These are phyloP conservation scores for Tetrao urogallus DNA, from an alignment of 2,113 vertebrate species.

Conservation along the genomic window DNA sequence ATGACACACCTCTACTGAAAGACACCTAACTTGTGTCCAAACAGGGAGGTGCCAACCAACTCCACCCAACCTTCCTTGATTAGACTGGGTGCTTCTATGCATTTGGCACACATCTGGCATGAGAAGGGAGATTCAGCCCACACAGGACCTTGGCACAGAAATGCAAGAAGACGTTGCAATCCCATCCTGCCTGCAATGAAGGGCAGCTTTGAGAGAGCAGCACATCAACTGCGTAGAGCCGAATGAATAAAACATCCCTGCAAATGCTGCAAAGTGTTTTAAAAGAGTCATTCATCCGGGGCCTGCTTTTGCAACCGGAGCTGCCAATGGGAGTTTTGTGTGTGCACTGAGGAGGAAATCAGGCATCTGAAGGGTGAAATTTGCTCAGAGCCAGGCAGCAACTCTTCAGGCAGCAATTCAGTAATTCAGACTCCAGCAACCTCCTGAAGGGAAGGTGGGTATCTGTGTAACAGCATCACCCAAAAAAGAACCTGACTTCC, in stretches of 20 bases:
- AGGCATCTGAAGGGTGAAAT: background rate
- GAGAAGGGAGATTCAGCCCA: background rate
- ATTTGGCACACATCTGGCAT: background rate
- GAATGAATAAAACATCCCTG: background rate
- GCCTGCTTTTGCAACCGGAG: background rate
- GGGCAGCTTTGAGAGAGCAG: background rate
- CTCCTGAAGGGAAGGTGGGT: background rate
- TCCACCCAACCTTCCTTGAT: background rate
- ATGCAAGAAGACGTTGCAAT: rapidly evolving
- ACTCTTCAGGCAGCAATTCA: background rate
- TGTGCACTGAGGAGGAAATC: background rate
- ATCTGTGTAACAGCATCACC: background rate
- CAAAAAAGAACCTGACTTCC: background rate
- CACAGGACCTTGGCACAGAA: rapidly evolving
- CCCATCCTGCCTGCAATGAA: background rate
- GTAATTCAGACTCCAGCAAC: background rate
- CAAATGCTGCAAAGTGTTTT: background rate
- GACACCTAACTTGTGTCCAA: background rate
- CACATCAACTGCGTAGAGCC: background rate
- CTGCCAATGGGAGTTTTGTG: background rate
- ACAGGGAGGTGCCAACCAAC: background rate
- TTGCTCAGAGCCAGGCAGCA: background rate
- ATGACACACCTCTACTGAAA: background rate
- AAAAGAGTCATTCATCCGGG: background rate
- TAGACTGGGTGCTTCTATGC: rapidly evolving